Base-by-base conservation (phyloP, 1,140 invertebrate species). In the Caenorhabditis inopinata region DNA sequence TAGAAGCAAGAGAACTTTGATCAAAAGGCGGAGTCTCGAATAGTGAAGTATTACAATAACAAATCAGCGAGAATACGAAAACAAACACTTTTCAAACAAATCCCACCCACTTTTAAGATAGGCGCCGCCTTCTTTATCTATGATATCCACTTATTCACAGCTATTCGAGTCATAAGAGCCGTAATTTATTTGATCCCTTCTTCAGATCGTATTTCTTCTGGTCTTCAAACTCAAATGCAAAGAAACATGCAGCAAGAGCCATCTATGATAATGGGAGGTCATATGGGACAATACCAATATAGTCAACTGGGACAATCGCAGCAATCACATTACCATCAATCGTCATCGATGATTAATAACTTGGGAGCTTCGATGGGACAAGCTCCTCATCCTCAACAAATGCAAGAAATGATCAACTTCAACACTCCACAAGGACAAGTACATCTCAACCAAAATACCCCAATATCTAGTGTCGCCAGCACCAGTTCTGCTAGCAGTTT, bases 251-350 rank as follows among this genome's bases (percentile, higher is more conserved):
- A 68, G 38, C 58, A n/a, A 68, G 58, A 68, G 1, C 14, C 51
- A 16, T 11, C 27, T 6, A 58, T 58, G 32, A 68, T 68, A 32
- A 68, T 58, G 53, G 53, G 53, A 7, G 38, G 38, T 32, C 58
- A 68, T 38, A 68, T 68, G 58, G 58, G 53, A 58, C 27, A 21
- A 58, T 21, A 68, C n/a, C 58, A 68, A 38, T 42, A 42, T 2
- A 68, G 27, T 32, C 58, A 68, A 29, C 35, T 68, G 58, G 58
- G 53, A 58, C 49, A 53, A 27, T 18, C 58, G 23, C n/a, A n/a
- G n/a, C n/a, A n/a, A n/a, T 32, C 58, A 68, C 58, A 68, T 7
- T 68, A 68, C n/a, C 58, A 68, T 38, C 58, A 68, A 38, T 51
- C 48, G 25, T 23, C 48, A 23, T 51, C 48, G 32, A 68, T 68